Base-by-base conservation (phyloP, 1,140 invertebrate species). In the Halotydeus destructor region DNA sequence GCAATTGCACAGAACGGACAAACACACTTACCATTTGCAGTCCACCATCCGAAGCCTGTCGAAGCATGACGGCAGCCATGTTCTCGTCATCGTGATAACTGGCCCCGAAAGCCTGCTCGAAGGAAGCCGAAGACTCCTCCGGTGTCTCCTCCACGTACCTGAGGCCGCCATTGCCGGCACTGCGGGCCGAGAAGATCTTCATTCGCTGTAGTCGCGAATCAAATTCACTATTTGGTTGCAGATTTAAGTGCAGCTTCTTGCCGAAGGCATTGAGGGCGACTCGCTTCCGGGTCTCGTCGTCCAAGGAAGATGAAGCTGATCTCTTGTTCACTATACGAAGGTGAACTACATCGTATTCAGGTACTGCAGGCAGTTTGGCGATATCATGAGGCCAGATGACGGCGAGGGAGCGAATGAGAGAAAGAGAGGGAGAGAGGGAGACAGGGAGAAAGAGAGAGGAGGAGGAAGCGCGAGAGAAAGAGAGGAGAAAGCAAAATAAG, bases 71-170 rank as follows among this genome's bases (percentile, higher is more conserved):
- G 8, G 82, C 81, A 18, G 82, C 81, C 63, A 79, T 72, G 53
- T 78, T 84, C 18, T 68, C 61, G 46, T 75, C 69, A 59, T 88
- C 82, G 56, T 88, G 81, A 61, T 81, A 88, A 16, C 79, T 68
- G 41, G 82, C 75, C 22, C 82, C 82, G 42, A 84, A 65, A 45
- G 80, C 68, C 46, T n/a, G 68, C 61, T n/a, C n/a, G n/a, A n/a
- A n/a, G n/a, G n/a, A n/a, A n/a, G n/a, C n/a, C n/a, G n/a, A n/a
- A n/a, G n/a, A n/a, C n/a, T n/a, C n/a, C n/a, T n/a, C n/a, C n/a
- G n/a, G 81, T 23, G 68, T 61, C 46, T 74, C 69, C 58, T 88
- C 81, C 54, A 83, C 80, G 60, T 81, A 88, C 16, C 78, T 68
- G 39, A 82, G 74, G 26, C 81, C 80, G 40, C 85, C 68, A 46